Base-by-base conservation (phyloP, 35 echinoderm and acorn worm genomes). In the Patiria miniata region DNA sequence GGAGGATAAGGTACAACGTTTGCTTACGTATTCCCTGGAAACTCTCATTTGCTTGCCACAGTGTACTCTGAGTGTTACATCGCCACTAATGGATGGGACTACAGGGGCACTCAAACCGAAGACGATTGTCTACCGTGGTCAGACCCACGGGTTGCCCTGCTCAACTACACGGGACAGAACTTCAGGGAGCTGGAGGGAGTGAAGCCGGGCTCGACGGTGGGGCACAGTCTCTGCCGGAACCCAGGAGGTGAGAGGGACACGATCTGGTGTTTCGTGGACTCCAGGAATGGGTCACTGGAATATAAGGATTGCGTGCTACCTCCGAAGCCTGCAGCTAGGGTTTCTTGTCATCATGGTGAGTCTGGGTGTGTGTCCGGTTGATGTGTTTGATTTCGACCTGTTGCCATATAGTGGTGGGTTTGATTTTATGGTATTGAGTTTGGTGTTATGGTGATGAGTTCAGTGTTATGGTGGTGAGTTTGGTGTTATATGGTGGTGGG, bases 161-260 rank as follows among this genome's bases (percentile, higher is more conserved):
- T 6, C 22, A 34, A 34, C 29, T 73, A 73, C 65, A 73, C 8
- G 26, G 65, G 65, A 7, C n/a, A 0, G 0, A 8, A 7, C 26
- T 73, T 7, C 65, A 10, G 65, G 65, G 65, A 73, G 34, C 65
- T 73, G n/a, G 65, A 73, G 65, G 65, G 65, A 34, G 7, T 73
- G 34, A 23, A 36, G 29, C 65, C 19, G 65, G 65, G 29, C 15
- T 73, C 65, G 19, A 36, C 65, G n/a, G 82, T 36, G 22, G 53
- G 37, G 32, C 82, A 84, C 57, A 84, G 37, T 19, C 59, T 34
- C 82, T 84, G 82, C 53, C 19, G 82, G 52, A 84, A 84, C 57
- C 82, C 82, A 21, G 38, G 34, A 15, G 53, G 51, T 18, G 30
- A 58, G 6, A 54, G 8, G 5, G 1, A 18, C 5, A 38, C 16